These are phyloP conservation scores for Acanthopagrus latus DNA, from an alignment of 2,797 vertebrate genomes.

Conservation along the genomic window DNA sequence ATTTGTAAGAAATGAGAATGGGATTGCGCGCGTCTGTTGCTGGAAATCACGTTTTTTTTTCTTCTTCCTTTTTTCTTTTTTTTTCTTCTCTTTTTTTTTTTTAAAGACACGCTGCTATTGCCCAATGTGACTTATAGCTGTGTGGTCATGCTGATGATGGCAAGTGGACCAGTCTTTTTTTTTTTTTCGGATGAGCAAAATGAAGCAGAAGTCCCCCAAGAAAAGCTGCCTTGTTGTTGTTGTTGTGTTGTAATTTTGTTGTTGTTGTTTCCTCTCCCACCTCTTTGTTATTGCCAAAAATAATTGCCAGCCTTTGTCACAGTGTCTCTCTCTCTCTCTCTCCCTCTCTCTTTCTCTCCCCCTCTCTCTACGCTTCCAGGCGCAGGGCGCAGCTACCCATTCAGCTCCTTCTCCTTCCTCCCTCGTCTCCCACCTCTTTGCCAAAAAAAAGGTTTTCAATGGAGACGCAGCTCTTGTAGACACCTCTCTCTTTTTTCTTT, in stretches of 20 bases:
- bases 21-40: conserved; percentile 67
- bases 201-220: conserved; percentile 72
- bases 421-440: conserved; percentile 58
- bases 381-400: conserved; percentile 79
- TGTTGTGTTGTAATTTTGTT: too few species aligned
- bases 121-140: conserved; percentile 75
- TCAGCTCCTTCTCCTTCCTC: conserved; percentile 66
- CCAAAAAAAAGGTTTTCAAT: conserved; percentile 70
- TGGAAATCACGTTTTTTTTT: conserved; percentile 55
- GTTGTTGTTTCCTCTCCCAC: conserved; percentile 59
- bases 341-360: too few species aligned
- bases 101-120: conserved; percentile 65
- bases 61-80: too few species aligned
- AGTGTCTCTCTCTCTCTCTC: conserved; percentile 52
- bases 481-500: conserved; percentile 60
- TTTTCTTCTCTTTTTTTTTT: too few species aligned
- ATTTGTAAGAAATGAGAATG: conserved; percentile 59
- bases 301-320: conserved; percentile 69
- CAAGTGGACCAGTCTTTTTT: conserved; percentile 54
- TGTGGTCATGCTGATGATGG: conserved; percentile 80
- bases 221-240: conserved; percentile 45
- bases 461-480: conserved; percentile 80
- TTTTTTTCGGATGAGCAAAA: conserved; percentile 64
- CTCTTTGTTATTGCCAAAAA: conserved; percentile 80
- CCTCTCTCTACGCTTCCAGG: conserved; percentile 70